Base-by-base conservation (phyloP, 2,113 vertebrate species). In the Patagioenas fasciata region DNA sequence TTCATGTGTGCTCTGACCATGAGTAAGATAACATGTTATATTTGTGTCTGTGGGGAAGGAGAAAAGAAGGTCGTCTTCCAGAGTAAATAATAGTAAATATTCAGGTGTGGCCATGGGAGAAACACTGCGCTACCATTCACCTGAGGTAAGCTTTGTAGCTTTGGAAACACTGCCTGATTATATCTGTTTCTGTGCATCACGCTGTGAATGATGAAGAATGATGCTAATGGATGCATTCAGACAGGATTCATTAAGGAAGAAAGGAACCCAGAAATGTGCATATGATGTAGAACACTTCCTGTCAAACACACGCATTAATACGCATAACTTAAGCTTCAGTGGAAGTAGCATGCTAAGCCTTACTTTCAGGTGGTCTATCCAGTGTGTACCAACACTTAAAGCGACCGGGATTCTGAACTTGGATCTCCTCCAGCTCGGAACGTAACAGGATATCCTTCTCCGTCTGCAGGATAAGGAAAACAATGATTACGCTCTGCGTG, bases 381-480 rank as follows among this genome's bases (percentile, higher is more conserved):
- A 99, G 40, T 0, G 99, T 99, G 97, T 98, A 99, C 99, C 99
- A 99, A 84, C 99, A 98, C 93, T 99, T 99, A 81, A 99, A 99
- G 28, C 98, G 98, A 2, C 92, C 20, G 0, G 99, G 98, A 74
- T 99, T 79, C 57, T 98, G 98, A 5, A 95, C 98, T 94, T 98
- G 97, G 70, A 99, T 97, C 56, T 99, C 99, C 50, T 99, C 99
- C 87, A 99, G 97, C 96, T 99, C 99, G 0, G 98, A 90, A 6
- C 98, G 98, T 42, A 99, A 89, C 95, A 99, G 97, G 91, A 99
- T 99, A 92, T 99, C 99, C 94, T 99, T 99, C 97, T 99, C 99
- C 0, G 98, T 98, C 99, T 99, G 98, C 17, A 32, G 79, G 80
- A 21, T 29, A 71, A 85, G 36, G 24, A 75, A 71, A 90, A 47